Conservation (phyloP, 1,140 invertebrate genomes). For the Drosophila santomea region DNA sequence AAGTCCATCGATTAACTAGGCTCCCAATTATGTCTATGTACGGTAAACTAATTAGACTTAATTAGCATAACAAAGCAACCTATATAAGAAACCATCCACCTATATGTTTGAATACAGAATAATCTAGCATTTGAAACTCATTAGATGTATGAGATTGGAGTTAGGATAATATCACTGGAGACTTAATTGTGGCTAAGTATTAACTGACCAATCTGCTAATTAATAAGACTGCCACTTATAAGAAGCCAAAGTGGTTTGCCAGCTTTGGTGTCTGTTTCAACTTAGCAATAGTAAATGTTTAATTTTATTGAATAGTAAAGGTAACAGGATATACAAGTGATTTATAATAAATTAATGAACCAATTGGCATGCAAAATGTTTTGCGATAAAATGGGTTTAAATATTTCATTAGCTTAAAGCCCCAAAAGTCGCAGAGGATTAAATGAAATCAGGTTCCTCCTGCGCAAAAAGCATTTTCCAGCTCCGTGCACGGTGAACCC, state of each 20-base stretch:
- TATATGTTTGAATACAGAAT: neutral
- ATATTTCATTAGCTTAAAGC: neutral
- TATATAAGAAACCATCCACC: too few relatives aligned
- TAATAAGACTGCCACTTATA: neutral
- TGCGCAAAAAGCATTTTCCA: slow-evolving; percentile 4
- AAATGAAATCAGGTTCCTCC: neutral
- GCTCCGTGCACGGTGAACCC: slow-evolving; percentile 23
- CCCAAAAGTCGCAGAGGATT: neutral
- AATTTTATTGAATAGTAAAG: too few relatives aligned
- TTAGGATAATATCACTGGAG: neutral
- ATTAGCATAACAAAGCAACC: slow-evolving; percentile 7
- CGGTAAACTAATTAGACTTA: slow-evolving; percentile 1
- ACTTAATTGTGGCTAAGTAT: neutral
- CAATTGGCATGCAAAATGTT: too few relatives aligned
- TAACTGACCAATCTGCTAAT: neutral
- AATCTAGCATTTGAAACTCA: neutral
- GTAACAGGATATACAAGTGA: too few relatives aligned
- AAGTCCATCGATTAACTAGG: slow-evolving; percentile 15
- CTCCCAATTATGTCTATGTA: slow-evolving; percentile 21
- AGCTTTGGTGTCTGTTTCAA: too few relatives aligned
- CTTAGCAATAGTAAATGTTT: too few relatives aligned
- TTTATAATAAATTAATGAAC: neutral
- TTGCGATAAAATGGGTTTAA: neutral
- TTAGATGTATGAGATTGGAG: neutral
- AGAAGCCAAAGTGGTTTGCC: neutral